Percentiles rank a stretch among this genome's conserved stretches.
These are phyloP conservation scores for Sternarchorhynchus goeldii DNA, from an alignment of 2,797 vertebrate species.

Conservation along the genomic window DNA sequence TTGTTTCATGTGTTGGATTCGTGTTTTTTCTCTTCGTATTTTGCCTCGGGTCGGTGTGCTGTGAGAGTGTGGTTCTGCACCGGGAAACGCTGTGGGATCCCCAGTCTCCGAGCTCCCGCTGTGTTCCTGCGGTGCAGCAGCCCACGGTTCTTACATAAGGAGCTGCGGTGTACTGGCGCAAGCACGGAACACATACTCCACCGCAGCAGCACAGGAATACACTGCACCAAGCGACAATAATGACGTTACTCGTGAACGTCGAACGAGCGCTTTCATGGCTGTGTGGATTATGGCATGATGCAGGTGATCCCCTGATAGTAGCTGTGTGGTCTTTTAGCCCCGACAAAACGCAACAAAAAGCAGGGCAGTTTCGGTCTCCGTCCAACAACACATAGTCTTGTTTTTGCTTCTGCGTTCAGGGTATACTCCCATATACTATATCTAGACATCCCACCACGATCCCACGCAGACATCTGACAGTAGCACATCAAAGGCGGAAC, in stretches of 20 bases:
- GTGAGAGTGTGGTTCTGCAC: constrained; percentile 7
- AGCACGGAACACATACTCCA: constrained; percentile 13
- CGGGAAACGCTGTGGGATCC: constrained; percentile 46
- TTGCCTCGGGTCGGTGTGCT: constrained; percentile 19
- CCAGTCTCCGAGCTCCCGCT: constrained; percentile 42
- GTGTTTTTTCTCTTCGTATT: background rate
- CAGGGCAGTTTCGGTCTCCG: background rate
- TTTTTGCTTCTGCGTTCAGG: background rate
- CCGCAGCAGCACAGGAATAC: constrained; percentile 69
- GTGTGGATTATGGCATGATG: background rate
- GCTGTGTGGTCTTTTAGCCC: too few species aligned
- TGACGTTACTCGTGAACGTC: background rate
- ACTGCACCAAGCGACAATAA: background rate
- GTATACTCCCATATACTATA: background rate
- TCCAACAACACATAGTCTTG: background rate
- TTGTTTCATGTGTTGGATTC: constrained; percentile 9
- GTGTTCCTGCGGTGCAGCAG: constrained; percentile 24
- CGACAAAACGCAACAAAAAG: too few species aligned
- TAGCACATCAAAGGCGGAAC: background rate
- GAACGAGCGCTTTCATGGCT: background rate
- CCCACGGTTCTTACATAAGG: constrained; percentile 51
- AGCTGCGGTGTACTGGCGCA: constrained; percentile 30
- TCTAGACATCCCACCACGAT: background rate
- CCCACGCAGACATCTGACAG: background rate
- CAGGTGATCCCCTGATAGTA: background rate